Percentiles rank a stretch among this genome's conserved stretches.
phyloP scores from a whole-genome alignment of 2,113 vertebrate species.

The Chitala chitala region DNA sequence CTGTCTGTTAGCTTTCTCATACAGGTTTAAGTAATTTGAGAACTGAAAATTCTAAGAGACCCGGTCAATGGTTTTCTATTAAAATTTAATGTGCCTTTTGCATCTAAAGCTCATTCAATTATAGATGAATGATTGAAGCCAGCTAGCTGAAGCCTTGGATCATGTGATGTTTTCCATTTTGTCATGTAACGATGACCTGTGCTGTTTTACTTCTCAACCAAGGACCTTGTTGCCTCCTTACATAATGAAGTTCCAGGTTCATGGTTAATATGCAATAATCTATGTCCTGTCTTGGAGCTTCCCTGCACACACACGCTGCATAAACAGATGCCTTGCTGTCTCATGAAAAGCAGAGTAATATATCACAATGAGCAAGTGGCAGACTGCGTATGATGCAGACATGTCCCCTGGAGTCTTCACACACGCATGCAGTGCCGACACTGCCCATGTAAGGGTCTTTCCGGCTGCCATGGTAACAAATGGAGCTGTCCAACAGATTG shows the following conservation, averaged over 20 bases:
- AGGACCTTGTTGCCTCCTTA: slow-evolving; percentile 2
- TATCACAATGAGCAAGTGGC: not conserved
- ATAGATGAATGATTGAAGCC: slow-evolving; percentile 8
- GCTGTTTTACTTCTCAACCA: not conserved
- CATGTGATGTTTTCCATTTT: not conserved
- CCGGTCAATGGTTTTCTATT: not conserved
- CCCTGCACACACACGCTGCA: not conserved
- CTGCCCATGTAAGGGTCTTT: not conserved
- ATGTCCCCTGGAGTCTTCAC: not conserved
- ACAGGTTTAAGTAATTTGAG: not conserved
- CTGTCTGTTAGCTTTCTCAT: slow-evolving; percentile 1
- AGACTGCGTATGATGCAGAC: not conserved
- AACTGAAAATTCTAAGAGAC: not conserved
- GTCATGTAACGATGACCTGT: not conserved
- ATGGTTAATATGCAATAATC: not conserved
- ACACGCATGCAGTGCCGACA: not conserved
- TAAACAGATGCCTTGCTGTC: not conserved
- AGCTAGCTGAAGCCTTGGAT: not conserved
- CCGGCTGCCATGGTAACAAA: not conserved
- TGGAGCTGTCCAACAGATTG: not conserved
- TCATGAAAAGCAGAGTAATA: not conserved
- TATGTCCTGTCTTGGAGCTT: not conserved
- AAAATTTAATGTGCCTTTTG: slow-evolving; percentile 8
- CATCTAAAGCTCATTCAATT: slow-evolving; percentile 8
- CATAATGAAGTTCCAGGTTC: too few species aligned